These are phyloP conservation scores for mouse (Mus musculus) DNA, from an alignment of 2,113 vertebrate species.

Conservation along the genomic window DNA sequence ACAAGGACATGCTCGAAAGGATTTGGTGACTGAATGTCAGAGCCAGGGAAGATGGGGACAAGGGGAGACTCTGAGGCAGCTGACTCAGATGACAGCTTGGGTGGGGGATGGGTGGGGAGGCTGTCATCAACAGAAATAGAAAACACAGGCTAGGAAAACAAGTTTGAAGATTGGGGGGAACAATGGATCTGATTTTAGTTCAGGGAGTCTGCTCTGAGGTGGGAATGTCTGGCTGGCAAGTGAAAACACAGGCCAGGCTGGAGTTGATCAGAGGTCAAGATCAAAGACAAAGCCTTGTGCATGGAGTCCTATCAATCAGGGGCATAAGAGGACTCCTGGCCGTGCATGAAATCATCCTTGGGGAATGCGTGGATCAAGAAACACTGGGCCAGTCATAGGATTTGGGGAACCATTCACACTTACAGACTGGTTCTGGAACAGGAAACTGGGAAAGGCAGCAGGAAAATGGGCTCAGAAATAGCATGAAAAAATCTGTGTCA, in stretches of 20 bases:
- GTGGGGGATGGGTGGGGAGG: not conserved
- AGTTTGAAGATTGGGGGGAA: conserved; percentile 44
- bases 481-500: fast-evolving
- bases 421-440: not conserved
- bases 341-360: conserved; percentile 6
- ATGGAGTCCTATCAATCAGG: not conserved
- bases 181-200: conserved; percentile 32
- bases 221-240: not conserved
- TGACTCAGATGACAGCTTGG: conserved; percentile 9
- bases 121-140: conserved; percentile 48
- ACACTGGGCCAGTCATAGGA: not conserved
- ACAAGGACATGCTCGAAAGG: not conserved
- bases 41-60: not conserved
- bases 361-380: conserved; percentile 36
- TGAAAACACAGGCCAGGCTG: conserved; percentile 9
- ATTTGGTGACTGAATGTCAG: not conserved
- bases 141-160: conserved; percentile 56
- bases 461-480: not conserved
- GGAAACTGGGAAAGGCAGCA: not conserved
- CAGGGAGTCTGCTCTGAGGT: not conserved
- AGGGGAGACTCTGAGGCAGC: not conserved
- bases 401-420: not conserved
- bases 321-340: not conserved
- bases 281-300: not conserved
- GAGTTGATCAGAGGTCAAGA: conserved; percentile 24